Evolutionary conservation across 2,113 vertebrate genomes (phyloP).

Genomic region (Sardina pilchardus): DNA sequence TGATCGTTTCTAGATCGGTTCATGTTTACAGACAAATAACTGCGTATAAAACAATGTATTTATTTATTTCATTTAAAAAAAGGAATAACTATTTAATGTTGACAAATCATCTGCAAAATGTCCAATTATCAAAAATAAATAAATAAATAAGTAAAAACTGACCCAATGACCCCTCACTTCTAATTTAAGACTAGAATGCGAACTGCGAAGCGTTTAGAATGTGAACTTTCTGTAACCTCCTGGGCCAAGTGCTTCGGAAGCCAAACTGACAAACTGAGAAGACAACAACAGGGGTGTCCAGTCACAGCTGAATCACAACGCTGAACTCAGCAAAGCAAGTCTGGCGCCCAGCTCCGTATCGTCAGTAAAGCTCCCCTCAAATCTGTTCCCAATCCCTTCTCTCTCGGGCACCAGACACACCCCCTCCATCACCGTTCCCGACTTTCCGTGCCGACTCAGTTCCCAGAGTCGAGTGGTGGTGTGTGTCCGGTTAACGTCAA

Average conservation of each 20-base stretch:
- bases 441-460: not conserved
- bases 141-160: not conserved
- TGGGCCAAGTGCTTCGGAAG: not conserved
- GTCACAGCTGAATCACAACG: not conserved
- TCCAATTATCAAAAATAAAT: not conserved
- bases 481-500: not conserved
- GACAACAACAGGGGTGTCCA: not conserved
- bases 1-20: not conserved
- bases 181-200: not conserved
- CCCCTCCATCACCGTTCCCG: not conserved
- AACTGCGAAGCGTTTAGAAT: not conserved
- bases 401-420: not conserved
- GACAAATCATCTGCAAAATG: no score
- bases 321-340: not conserved
- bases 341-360: not conserved
- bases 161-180: not conserved
- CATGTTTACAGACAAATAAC: not conserved
- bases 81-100: no score
- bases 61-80: no score
- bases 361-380: not conserved
- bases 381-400: not conserved
- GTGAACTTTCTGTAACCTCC: not conserved
- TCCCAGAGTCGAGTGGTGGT: not conserved
- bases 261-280: not conserved
- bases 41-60: not conserved